These are phyloP conservation scores for Clarias magur DNA, from an alignment of 2,113 vertebrate genomes.

Conservation along the genomic window DNA sequence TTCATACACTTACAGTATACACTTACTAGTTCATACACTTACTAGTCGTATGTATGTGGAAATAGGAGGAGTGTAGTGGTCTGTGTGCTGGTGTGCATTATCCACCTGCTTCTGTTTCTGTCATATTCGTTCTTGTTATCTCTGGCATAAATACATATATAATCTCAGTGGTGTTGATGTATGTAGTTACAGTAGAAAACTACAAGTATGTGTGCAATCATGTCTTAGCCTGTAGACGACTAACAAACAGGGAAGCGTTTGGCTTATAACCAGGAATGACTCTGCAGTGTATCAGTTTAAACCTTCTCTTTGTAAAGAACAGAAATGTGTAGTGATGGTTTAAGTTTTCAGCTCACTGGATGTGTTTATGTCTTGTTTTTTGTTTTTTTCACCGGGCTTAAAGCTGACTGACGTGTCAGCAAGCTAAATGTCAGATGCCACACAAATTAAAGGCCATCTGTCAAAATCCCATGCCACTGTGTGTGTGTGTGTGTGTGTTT, in stretches of 20 bases:
- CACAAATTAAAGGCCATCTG: constrained; percentile 75
- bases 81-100: constrained; percentile 16
- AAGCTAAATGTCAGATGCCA: constrained; percentile 77
- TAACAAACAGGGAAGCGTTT: background rate
- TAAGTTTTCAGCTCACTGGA: constrained; percentile 69
- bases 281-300: constrained; percentile 64
- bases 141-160: constrained; percentile 23
- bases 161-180: background rate
- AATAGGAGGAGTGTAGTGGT: constrained; percentile 32
- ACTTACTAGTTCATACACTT: constrained; percentile 41
- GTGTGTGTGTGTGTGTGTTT: constrained; percentile 19
- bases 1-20: background rate
- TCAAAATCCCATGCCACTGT: constrained; percentile 62
- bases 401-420: constrained; percentile 71
- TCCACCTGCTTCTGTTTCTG: constrained; percentile 37
- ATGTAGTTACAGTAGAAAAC: background rate
- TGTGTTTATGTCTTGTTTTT: constrained; percentile 67
- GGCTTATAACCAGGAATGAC: background rate
- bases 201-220: constrained; percentile 14
- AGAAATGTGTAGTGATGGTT: constrained; percentile 66
- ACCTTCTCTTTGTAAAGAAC: constrained; percentile 39
- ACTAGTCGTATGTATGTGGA: constrained; percentile 42
- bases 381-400: constrained; percentile 60
- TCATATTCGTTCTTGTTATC: background rate
- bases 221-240: background rate